phyloP scores from a whole-genome alignment of 2,888 invertebrate species.

The Nemotelus pantherinus region DNA sequence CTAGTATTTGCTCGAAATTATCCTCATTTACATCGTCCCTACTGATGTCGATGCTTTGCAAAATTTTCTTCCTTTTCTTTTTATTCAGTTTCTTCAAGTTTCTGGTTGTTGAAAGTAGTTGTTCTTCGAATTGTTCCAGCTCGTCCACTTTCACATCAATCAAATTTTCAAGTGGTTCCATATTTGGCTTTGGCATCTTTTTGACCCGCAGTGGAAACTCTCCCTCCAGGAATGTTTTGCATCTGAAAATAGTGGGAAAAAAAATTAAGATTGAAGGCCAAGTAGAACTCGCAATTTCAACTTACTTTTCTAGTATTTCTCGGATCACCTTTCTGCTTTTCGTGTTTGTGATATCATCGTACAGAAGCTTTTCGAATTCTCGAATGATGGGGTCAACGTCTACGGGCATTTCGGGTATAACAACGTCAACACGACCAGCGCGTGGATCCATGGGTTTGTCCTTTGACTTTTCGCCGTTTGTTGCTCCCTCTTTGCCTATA shows the following conservation, averaged over 20 bases:
- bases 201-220: conserved; percentile 75
- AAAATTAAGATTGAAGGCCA: too few species aligned
- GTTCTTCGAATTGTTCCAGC: conserved; percentile 67
- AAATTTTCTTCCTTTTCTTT: conserved; percentile 59
- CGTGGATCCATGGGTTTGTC: conserved; percentile 74
- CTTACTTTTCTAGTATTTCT: conserved; percentile 67
- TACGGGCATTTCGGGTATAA: conserved; percentile 75
- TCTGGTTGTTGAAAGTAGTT: conserved; percentile 61
- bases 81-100: conserved; percentile 65
- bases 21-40: conserved; percentile 59
- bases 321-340: conserved; percentile 70
- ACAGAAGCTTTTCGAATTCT: conserved; percentile 67
- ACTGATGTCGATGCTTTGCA: conserved; percentile 59
- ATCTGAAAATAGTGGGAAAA: conserved; percentile 63
- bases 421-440: conserved; percentile 81
- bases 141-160: conserved; percentile 57
- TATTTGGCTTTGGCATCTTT: conserved; percentile 60
- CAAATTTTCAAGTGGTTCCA: too few species aligned
- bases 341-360: conserved; percentile 66
- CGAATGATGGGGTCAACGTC: conserved; percentile 69
- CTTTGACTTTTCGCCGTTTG: conserved; percentile 54
- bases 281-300: conserved; percentile 38
- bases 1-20: conserved; percentile 59
- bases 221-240: conserved; percentile 69
- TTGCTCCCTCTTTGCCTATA: conserved; percentile 60